Percentiles rank a stretch among this genome's conserved stretches.
These are phyloP conservation scores for Sitophilus oryzae DNA, from an alignment of 1,140 invertebrate species.

Conservation along the genomic window DNA sequence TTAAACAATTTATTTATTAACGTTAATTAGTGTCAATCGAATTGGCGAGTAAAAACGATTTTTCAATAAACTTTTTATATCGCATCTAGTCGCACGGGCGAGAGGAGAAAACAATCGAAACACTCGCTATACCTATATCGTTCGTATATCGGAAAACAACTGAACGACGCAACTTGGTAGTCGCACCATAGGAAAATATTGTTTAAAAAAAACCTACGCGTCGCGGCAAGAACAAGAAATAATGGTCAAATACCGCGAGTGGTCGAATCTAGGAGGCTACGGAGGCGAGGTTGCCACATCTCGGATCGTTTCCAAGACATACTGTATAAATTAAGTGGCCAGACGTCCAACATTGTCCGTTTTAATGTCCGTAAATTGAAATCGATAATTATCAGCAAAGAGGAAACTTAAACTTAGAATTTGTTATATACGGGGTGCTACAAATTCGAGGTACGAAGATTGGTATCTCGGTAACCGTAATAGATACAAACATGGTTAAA, in stretches of 20 bases:
- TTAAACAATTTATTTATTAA: too few species aligned
- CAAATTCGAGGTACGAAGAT: too few species aligned
- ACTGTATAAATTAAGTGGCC: too few species aligned
- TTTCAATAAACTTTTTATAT: not conserved
- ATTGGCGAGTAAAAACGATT: not conserved
- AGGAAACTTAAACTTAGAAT: too few species aligned
- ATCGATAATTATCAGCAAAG: too few species aligned
- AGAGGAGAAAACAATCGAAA: conserved; percentile 8
- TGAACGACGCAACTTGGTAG: conserved; percentile 7
- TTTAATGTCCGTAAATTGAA: too few species aligned
- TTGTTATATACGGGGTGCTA: too few species aligned
- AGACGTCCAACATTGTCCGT: too few species aligned
- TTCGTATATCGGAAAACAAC: conserved; percentile 22
- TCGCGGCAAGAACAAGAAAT: too few species aligned
- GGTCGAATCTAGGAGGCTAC: conserved; percentile 12
- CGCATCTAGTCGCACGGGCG: conserved; percentile 8
- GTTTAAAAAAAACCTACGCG: conserved; percentile 8
- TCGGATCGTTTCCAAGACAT: not conserved
- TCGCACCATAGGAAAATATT: conserved; percentile 4
- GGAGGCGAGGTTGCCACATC: conserved; percentile 14
- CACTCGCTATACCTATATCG: conserved; percentile 7
- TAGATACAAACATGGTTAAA: too few species aligned
- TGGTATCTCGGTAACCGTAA: too few species aligned
- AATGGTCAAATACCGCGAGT: conserved; percentile 19
- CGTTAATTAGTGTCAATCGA: conserved; percentile 5